Conservation (phyloP, 2,797 vertebrate genomes). For the Lagodon rhomboides region DNA sequence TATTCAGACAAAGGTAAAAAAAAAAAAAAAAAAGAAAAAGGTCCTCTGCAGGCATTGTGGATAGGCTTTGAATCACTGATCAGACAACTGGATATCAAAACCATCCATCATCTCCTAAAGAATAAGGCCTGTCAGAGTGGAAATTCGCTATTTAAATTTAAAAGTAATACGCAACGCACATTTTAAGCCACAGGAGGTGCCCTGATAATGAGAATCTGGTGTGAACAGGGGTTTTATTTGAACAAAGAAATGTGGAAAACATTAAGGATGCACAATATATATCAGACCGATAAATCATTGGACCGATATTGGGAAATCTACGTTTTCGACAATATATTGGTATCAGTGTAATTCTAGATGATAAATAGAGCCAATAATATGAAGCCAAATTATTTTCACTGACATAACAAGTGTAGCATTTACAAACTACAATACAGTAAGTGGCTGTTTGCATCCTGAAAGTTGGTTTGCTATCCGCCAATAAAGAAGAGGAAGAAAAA, state of each 20-base stretch:
- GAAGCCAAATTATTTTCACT: too few species aligned
- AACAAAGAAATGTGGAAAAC: background rate
- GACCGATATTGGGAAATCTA: too few species aligned
- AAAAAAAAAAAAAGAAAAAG: background rate
- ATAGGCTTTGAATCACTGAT: slow-evolving; percentile 21
- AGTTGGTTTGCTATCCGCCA: too few species aligned
- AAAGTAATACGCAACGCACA: background rate
- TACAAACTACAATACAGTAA: too few species aligned
- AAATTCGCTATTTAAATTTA: slow-evolving; percentile 12
- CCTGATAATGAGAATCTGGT: background rate
- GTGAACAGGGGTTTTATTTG: background rate
- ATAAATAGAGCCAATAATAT: too few species aligned
- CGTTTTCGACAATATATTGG: too few species aligned
- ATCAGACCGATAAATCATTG: too few species aligned
- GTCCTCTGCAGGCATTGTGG: slow-evolving; percentile 4
- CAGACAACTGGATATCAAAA: slow-evolving; percentile 32
- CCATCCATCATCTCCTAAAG: slow-evolving; percentile 29
- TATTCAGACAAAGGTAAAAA: background rate
- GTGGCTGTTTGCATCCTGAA: too few species aligned
- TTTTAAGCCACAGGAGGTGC: background rate
- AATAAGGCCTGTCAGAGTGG: slow-evolving; percentile 9
- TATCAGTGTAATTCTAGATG: too few species aligned
- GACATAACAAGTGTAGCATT: too few species aligned
- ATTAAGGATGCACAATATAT: too few species aligned
- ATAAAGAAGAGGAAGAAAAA: too few species aligned